Conservation (phyloP, 1,140 invertebrate genomes). For the Lordiphosa clarofinis region DNA sequence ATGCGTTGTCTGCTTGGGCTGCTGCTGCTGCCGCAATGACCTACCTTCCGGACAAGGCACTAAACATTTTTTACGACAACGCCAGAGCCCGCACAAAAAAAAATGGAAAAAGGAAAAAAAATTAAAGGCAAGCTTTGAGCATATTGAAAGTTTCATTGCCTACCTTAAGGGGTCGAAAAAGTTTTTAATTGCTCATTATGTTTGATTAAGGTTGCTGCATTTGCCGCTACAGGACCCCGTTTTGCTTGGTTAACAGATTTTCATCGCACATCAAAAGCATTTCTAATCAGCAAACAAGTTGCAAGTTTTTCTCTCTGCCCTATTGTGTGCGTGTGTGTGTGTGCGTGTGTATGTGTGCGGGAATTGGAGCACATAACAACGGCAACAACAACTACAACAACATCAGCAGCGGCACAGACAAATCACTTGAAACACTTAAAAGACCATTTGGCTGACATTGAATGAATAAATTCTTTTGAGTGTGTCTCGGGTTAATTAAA, state of each 20-base stretch:
- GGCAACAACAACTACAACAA: constrained; percentile 28
- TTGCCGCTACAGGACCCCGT: constrained; percentile 21
- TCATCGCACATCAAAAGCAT: constrained; percentile 63
- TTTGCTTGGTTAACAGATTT: constrained; percentile 42
- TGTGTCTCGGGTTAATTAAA: constrained; percentile 67
- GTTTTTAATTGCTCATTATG: constrained; percentile 72
- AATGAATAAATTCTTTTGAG: constrained; percentile 26
- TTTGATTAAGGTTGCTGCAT: constrained; percentile 58
- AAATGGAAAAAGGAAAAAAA: not conserved
- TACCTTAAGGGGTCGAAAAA: constrained; percentile 28
- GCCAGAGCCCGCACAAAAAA: not conserved
- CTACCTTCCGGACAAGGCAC: constrained; percentile 1
- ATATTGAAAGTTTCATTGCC: constrained; percentile 13
- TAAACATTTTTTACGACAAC: constrained; percentile 10
- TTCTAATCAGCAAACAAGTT: constrained; percentile 74
- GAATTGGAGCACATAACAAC: constrained; percentile 58
- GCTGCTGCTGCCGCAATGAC: constrained; percentile 6
- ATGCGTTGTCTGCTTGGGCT: constrained; percentile 4
- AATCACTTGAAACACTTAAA: constrained; percentile 68
- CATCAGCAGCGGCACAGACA: constrained; percentile 26
- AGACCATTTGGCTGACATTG: constrained; percentile 55
- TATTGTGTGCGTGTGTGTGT: constrained; percentile 22
- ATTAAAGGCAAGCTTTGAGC: constrained; percentile 12
- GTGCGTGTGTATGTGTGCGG: constrained; percentile 25
- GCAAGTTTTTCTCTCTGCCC: constrained; percentile 54